phyloP scores from a whole-genome alignment of 2,797 vertebrate species.

The Notolabrus celidotus region DNA sequence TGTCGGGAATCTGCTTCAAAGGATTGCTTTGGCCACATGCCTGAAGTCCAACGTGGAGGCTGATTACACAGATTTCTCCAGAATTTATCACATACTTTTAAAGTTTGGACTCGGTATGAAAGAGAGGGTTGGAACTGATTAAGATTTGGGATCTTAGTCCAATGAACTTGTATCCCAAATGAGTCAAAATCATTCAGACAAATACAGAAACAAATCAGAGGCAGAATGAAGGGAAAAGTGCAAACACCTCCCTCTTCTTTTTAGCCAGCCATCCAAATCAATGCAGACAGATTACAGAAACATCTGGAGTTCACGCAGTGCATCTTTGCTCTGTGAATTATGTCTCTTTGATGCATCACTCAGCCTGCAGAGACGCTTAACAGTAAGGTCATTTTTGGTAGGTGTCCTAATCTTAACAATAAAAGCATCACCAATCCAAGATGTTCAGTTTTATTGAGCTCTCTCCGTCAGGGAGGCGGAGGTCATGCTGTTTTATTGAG shows the following conservation, averaged over 20 bases:
- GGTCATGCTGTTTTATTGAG: conserved; percentile 47
- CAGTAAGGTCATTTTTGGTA: background rate
- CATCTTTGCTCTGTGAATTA: too few relatives aligned
- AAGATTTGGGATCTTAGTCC: background rate
- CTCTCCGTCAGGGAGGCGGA: conserved; percentile 5
- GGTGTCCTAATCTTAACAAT: background rate
- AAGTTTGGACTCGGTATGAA: conserved; percentile 14
- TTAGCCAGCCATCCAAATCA: too few relatives aligned
- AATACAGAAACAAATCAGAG: background rate
- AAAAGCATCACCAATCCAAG: background rate
- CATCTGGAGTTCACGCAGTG: background rate
- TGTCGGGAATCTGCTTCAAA: conserved; percentile 58
- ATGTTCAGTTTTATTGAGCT: conserved; percentile 38
- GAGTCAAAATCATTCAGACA: background rate
- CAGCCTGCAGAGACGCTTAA: background rate
- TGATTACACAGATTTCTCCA: conserved; percentile 29
- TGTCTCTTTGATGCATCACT: background rate
- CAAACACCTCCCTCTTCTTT: too few relatives aligned
- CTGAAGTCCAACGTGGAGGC: conserved; percentile 27
- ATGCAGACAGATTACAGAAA: background rate
- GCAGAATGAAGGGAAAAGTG: background rate
- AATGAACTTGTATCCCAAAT: background rate
- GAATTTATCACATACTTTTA: conserved; percentile 46
- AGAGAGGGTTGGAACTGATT: background rate
- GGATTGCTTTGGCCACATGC: conserved; percentile 36